Percentiles rank a stretch among this genome's conserved stretches.
Conservation (phyloP, 2,797 vertebrate genomes). For the Ibycter americanus region DNA sequence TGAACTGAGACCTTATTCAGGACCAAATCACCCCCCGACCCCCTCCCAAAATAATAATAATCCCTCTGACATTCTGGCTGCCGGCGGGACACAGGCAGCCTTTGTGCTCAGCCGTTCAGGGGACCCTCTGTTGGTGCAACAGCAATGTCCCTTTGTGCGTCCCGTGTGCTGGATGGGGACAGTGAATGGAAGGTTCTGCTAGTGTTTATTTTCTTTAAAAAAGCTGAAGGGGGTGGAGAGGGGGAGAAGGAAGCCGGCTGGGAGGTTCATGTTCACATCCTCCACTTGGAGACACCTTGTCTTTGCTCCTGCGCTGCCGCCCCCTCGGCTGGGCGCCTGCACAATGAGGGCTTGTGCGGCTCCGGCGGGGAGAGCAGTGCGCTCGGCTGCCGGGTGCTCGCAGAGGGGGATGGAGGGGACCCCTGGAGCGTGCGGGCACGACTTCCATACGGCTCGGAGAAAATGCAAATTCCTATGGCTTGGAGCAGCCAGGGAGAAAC, state of each 20-base stretch:
- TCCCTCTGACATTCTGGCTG: conserved; percentile 49
- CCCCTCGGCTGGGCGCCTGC: background rate
- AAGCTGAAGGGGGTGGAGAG: conserved; percentile 19
- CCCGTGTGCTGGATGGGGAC: background rate
- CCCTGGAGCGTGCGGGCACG: background rate
- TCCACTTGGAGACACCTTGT: conserved; percentile 54
- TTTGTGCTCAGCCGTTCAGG: conserved; percentile 50
- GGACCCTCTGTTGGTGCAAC: conserved; percentile 12
- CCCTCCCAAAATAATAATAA: conserved; percentile 66
- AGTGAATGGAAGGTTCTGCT: conserved; percentile 12
- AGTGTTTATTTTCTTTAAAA: conserved; percentile 58
- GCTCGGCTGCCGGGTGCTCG: background rate
- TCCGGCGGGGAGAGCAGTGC: background rate
- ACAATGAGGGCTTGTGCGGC: conserved; percentile 62
- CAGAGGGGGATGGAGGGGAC: background rate
- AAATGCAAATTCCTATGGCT: background rate
- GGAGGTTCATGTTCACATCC: conserved; percentile 55
- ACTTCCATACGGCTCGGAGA: background rate
- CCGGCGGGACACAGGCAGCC: conserved; percentile 35
- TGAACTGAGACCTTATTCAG: conserved; percentile 66
- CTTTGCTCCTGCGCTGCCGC: background rate
- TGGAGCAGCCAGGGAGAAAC: background rate
- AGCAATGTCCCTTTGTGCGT: conserved; percentile 67
- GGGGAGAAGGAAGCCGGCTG: conserved; percentile 58
- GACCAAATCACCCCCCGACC: conserved; percentile 32